These are phyloP conservation scores for Drosophila rhopaloa DNA, from an alignment of 1,140 invertebrate genomes.

Conservation along the genomic window DNA sequence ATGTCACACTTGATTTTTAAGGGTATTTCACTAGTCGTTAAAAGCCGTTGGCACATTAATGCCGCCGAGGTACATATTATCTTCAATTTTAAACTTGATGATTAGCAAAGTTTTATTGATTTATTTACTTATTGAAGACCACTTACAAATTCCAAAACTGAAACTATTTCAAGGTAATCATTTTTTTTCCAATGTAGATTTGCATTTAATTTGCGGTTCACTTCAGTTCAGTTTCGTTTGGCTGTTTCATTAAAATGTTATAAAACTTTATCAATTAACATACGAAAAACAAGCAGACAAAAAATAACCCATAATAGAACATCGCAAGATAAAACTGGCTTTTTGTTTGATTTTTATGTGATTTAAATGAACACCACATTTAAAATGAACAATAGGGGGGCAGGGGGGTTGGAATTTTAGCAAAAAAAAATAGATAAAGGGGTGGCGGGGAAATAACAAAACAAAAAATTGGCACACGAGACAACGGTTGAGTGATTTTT, in stretches of 20 bases:
- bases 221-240: slow-evolving; percentile 13
- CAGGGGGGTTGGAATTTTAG: slow-evolving; percentile 28
- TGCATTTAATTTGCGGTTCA: slow-evolving; percentile 19
- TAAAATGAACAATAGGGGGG: slow-evolving; percentile 10
- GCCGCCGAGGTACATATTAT: slow-evolving; percentile 11
- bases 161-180: slow-evolving; percentile 57
- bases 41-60: neutral
- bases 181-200: slow-evolving; percentile 9
- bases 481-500: slow-evolving; percentile 79
- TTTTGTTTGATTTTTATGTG: slow-evolving; percentile 67
- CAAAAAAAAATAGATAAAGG: slow-evolving; percentile 7
- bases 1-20: neutral
- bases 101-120: slow-evolving; percentile 28
- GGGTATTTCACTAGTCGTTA: slow-evolving; percentile 7
- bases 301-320: slow-evolving; percentile 36
- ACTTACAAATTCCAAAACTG: slow-evolving; percentile 23
- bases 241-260: slow-evolving; percentile 55
- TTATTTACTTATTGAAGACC: slow-evolving; percentile 13
- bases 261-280: slow-evolving; percentile 59
- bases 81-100: slow-evolving; percentile 20
- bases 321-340: slow-evolving; percentile 33
- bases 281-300: slow-evolving; percentile 29
- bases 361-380: slow-evolving; percentile 68
- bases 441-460: neutral
- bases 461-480: slow-evolving; percentile 71